Base-by-base conservation (phyloP, 2,888 invertebrate species). In the Acrobasis consociella region DNA sequence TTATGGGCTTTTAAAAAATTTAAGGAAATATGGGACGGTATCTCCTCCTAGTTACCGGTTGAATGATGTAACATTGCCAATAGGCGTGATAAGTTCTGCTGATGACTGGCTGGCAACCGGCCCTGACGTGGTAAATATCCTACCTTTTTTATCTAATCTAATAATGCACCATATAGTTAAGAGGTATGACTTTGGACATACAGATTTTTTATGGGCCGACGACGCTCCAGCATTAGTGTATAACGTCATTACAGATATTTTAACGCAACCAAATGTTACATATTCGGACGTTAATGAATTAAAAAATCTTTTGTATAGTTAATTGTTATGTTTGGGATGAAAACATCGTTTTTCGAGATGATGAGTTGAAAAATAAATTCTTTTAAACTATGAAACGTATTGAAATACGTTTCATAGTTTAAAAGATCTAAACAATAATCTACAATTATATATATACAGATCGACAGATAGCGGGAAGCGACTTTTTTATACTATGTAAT, bases 131-230 rank as follows among this genome's bases (percentile, higher is more conserved):
- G 22, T 66, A 2, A 80, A 61, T 39, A 64, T 85, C 49, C 9
- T 76, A 9, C 60, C 67, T 0, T 49, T 72, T 1, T 62, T 86
- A 7, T 71, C 72, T 2, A 71, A 75, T n/a, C 64, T 73, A 9
- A 62, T 69, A 13, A 17, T 15, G 46, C 56, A 83, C 55, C 76
- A 78, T 46, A 63, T 76, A 5, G 69, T 85, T 8, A 71, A 65
- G 42, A 65, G 62, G 7, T 15, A 64, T 0, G 65, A 73, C 15
- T 85, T 86, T 52, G 73, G 74, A 17, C 85, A 86, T 51, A 75
- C 76, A 5, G 82, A 84, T 67, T 86, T 85, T 64, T 38, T 83
- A 37, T 82, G 77, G 75, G 75, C 73, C 15, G 68, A 72, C n/a
- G 67, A 76, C 2, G 80, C 80, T 1, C 64, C 72, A 2, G 17